Base-by-base conservation (phyloP, 2,888 invertebrate genomes). In the Clivina fossor region DNA sequence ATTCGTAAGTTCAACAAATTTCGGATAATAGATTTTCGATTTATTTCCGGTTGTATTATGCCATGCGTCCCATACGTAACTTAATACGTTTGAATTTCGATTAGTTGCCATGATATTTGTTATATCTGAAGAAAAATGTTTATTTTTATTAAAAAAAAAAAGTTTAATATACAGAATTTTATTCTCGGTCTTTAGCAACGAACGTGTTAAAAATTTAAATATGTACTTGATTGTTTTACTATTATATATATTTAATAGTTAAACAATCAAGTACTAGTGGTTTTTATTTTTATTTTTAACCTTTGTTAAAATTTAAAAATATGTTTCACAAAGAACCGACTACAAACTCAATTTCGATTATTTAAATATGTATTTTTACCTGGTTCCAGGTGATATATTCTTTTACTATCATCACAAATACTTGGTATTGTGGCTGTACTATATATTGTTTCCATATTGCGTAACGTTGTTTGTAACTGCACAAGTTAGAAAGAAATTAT, bases 1-100 rank as follows among this genome's bases (percentile, higher is more conserved):
- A 58, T 86, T 86, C 59, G 81, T 80, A 4, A 88, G 68, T 35
- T 78, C 75, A 0, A 88, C 80, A 67, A 88, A 88, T 57, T 82
- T 78, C 33, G 82, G 79, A 68, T 83, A 90, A 60, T 81, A 74
- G 3, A 75, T 67, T 20, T 81, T 79, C 0, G 83, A 78, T 50
- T 78, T 78, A 2, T 85, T 81, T 1, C 87, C 88, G 0, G 85
- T 85, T 19, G 78, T 82, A 46, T 85, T 82, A 62, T 93, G 82
- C 88, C 91, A 94, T 64, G 86, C 82, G 3, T 80, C 70, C 93
- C 93, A 94, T 1, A 83, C 77, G 66, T 90, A 81, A 65, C 84
- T 81, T 61, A 94, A 71, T 66, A 90, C 88, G 9, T 90, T 84
- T 1, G 88, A 86, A 68, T 93, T 80, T 48, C 85, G 80, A 51